Conservation (phyloP, 2,888 invertebrate genomes). For the Shargacucullia verbasci region DNA sequence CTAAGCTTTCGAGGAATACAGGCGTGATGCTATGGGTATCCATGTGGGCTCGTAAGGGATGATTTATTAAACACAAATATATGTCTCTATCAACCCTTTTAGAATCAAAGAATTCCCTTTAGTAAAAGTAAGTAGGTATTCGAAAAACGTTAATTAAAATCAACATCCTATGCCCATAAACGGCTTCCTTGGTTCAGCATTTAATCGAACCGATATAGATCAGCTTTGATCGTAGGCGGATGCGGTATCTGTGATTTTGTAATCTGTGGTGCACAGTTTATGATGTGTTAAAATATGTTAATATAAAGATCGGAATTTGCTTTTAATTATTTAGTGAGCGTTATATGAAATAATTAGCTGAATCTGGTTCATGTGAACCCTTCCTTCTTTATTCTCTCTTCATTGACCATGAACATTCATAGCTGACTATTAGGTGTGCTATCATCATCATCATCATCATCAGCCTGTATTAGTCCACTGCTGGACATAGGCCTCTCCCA, state of each 20-base stretch:
- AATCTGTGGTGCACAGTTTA: conserved; percentile 37
- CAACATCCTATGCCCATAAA: conserved; percentile 60
- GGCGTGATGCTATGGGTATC: no score
- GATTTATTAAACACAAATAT: no score
- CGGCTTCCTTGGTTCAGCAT: conserved; percentile 58
- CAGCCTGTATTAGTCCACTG: no score
- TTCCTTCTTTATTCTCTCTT: no score
- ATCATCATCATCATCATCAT: no score
- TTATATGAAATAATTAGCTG: conserved; percentile 16
- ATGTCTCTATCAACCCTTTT: conserved; percentile 3
- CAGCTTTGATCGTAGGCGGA: conserved; percentile 47
- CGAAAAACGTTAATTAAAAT: conserved; percentile 38
- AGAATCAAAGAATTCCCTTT: conserved; percentile 35
- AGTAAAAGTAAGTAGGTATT: conserved; percentile 44
- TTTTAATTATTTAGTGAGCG: conserved; percentile 18
- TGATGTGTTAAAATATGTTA: conserved; percentile 48
- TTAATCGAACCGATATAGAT: conserved; percentile 64
- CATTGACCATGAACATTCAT: no score
- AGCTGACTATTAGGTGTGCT: no score
- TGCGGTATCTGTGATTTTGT: conserved; percentile 42
- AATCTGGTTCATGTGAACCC: conserved; percentile 31
- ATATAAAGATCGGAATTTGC: conserved; percentile 28
- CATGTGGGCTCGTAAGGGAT: no score
- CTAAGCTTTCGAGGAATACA: no score
- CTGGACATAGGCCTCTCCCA: no score